Conservation (phyloP, 2,888 invertebrate species). For the Anorthoa munda region DNA sequence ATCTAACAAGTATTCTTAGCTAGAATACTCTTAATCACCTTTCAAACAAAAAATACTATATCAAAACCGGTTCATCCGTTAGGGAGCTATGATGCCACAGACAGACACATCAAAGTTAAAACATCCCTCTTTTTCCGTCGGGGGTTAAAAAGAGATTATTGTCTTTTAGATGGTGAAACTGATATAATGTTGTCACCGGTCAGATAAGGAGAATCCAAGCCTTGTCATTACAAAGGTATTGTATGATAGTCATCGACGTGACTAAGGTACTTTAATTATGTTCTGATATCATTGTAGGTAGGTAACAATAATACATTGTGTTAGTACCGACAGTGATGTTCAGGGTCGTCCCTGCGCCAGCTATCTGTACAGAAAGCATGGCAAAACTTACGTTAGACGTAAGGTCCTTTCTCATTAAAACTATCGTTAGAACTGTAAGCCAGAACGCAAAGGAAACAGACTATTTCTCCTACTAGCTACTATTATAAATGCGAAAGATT, state of each 20-base stretch:
- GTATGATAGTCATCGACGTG: constrained; percentile 12
- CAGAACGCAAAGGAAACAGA: background rate
- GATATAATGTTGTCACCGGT: background rate
- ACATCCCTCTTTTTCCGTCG: too few relatives aligned
- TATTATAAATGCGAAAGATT: too few relatives aligned
- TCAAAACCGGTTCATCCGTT: too few relatives aligned
- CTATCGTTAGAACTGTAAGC: too few relatives aligned
- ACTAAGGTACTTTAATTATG: background rate
- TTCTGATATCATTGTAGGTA: constrained; percentile 12
- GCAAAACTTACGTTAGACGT: background rate
- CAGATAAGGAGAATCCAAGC: background rate
- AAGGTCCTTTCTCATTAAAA: too few relatives aligned
- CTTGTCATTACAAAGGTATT: background rate
- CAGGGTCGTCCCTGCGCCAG: background rate
- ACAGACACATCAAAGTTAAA: too few relatives aligned
- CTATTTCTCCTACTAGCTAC: too few relatives aligned
- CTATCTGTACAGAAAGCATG: background rate
- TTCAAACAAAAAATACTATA: too few relatives aligned
- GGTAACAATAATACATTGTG: background rate
- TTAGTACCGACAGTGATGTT: background rate
- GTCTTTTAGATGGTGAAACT: background rate
- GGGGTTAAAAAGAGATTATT: too few relatives aligned
- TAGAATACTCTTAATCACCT: too few relatives aligned
- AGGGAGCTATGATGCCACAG: too few relatives aligned
- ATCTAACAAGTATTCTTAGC: too few relatives aligned